Evolutionary conservation across 1,140 invertebrate species (phyloP).

Genomic region (Drosophila willistoni): DNA sequence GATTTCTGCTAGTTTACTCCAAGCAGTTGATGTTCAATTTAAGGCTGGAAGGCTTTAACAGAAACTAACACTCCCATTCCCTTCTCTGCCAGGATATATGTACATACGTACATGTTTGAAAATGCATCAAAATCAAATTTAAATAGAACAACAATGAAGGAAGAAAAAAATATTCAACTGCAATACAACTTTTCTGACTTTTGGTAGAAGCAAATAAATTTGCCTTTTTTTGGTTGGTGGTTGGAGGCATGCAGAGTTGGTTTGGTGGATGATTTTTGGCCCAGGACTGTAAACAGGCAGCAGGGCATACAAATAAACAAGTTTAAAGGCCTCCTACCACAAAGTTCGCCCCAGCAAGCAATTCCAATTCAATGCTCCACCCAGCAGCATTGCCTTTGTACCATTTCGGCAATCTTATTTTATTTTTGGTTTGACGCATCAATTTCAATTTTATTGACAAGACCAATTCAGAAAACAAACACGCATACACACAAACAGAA

Average conservation of each 20-base stretch:
- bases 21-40: no score
- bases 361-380: constrained; percentile 33
- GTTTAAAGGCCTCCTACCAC: constrained; percentile 44
- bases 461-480: constrained; percentile 5
- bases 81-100: background rate
- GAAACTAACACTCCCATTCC: no score
- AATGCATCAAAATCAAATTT: constrained; percentile 60
- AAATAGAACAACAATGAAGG: constrained; percentile 52
- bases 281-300: constrained; percentile 34
- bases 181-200: constrained; percentile 59
- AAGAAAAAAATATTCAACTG: constrained; percentile 45
- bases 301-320: constrained; percentile 70
- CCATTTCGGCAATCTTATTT: constrained; percentile 59
- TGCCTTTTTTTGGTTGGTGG: constrained; percentile 17
- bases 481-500: background rate
- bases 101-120: background rate
- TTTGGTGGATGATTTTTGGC: constrained; percentile 40
- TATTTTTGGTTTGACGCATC: constrained; percentile 78
- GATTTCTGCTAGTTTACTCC: no score
- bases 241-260: constrained; percentile 61
- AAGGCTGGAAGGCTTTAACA: no score
- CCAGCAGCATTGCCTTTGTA: constrained; percentile 52
- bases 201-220: constrained; percentile 57
- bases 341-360: background rate
- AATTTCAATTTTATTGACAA: constrained; percentile 81